Evolutionary conservation across 2,888 invertebrate species (phyloP), one percentile per base, ranked within the genome.

Genomic region (Trichogramma dendrolimi): DNA sequence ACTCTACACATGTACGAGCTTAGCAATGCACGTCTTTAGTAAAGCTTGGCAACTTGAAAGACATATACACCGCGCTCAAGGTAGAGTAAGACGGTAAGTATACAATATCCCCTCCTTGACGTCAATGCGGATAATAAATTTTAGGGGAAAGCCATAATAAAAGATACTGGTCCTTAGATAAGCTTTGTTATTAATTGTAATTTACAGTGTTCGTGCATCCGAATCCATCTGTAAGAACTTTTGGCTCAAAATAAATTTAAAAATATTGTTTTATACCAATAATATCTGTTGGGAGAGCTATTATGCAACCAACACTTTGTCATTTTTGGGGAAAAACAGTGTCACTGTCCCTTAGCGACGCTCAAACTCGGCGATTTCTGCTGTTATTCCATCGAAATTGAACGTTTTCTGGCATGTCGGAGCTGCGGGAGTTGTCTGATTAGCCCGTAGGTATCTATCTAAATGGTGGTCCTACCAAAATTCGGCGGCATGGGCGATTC

Each of bases 281-380:
- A 46, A 46, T 10, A 46, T 46, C 8, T 46, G n/a, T 11, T 39
- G 6, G 11, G 5, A 44, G 5, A 41, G 40, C 10, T 6, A 50
- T 55, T 38, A 38, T 43, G 46, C 27, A 11, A 46, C 43, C n/a
- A 41, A 6, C 10, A 42, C 10, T 68, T 68, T 68, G 64, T 65
- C 67, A 74, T 72, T 78, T 78, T 78, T 76, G 75, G 77, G 78
- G 77, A 78, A 78, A 73, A 78, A 78, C 75, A 69, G 73, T 76
- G 78, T 76, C 75, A 76, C 72, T 78, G 75, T 70, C 74, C 72
- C 67, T 64, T 64, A 63, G 67, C 67, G 67, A 55, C 48, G 58
- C 64, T 56, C 42, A n/a, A 10, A 11, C 39, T 6, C 6, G 10
- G 39, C 42, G 48, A n/a, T 51, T 47, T 50, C 7, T 50, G 50